Evolutionary conservation across 2,113 vertebrate species (phyloP).

Genomic region (Pseudorectes ferrugineus): DNA sequence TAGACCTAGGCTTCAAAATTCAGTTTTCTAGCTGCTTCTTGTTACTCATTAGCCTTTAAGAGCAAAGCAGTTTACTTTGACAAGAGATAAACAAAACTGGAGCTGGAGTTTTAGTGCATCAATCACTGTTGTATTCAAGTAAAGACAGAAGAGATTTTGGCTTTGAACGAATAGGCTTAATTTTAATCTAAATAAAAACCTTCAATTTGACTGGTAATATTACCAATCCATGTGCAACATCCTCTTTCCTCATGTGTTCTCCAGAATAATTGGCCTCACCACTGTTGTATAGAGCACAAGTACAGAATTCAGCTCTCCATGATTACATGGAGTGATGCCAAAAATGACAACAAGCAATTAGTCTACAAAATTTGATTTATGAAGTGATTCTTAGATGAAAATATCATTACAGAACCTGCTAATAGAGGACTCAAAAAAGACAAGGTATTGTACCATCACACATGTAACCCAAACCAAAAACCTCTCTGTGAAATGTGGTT

Average conservation of each 20-base stretch:
- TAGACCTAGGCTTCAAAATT: neutral
- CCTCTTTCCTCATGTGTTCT: neutral
- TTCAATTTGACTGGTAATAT: neutral
- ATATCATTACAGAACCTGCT: neutral
- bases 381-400: neutral
- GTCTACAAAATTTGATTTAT: neutral
- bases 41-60: neutral
- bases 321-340: neutral
- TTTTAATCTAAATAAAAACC: neutral
- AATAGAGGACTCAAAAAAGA: neutral
- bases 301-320: neutral
- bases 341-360: neutral
- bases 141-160: neutral
- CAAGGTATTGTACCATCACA: neutral
- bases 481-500: neutral
- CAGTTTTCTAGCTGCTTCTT: neutral
- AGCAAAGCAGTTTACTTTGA: neutral
- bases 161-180: neutral
- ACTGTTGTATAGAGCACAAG: neutral
- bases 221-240: neutral
- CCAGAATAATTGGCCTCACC: neutral
- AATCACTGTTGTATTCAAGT: neutral
- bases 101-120: neutral
- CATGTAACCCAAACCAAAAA: neutral
- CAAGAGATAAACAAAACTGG: neutral